Conservation (phyloP, 2,113 vertebrate species). For the Sakesphorus luctuosus region DNA sequence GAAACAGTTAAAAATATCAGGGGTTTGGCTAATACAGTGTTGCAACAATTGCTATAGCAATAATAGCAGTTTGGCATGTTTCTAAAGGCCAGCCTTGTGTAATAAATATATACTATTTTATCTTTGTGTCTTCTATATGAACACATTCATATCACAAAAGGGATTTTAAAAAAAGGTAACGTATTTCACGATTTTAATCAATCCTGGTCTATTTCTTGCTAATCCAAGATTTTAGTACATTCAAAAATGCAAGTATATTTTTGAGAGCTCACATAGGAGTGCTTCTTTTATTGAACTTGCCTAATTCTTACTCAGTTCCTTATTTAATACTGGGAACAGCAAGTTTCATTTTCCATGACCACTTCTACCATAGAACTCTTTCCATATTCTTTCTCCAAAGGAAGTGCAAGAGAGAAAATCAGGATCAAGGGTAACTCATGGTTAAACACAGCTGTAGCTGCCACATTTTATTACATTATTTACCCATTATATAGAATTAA, state of each 20-base stretch:
- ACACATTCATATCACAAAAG: neutral
- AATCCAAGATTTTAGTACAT: neutral
- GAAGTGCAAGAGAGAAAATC: neutral
- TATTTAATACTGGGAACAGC: neutral
- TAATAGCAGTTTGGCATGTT: neutral
- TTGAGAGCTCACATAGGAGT: neutral
- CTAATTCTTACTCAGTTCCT: neutral
- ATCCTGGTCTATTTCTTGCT: neutral
- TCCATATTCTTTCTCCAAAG: neutral
- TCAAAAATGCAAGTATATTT: neutral
- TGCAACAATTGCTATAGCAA: neutral
- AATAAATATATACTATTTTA: neutral
- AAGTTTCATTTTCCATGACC: neutral
- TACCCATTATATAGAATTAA: rapidly evolving
- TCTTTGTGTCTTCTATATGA: neutral
- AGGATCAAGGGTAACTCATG: neutral
- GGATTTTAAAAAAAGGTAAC: neutral
- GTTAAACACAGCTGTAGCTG: neutral
- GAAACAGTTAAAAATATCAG: neutral
- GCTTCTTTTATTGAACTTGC: neutral
- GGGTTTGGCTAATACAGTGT: neutral
- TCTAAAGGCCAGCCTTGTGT: neutral
- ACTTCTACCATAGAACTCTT: neutral
- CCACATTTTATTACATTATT: neutral
- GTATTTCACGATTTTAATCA: neutral